Conservation (phyloP, 2,888 invertebrate genomes). For the Opisthograptis luteolata region DNA sequence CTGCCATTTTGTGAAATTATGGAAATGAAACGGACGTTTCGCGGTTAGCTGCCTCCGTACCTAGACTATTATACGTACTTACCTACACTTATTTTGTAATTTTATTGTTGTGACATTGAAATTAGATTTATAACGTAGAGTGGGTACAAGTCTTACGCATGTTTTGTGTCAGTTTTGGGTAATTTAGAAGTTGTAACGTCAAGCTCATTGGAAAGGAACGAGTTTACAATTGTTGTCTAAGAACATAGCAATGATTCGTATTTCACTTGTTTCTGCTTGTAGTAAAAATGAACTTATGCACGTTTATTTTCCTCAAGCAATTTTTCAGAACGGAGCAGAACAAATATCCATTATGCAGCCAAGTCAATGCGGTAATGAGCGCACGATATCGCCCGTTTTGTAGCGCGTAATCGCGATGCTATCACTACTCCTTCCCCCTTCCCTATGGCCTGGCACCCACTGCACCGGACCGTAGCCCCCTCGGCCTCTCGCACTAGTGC, state of each 20-base stretch:
- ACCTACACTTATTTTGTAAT: constrained; percentile 60
- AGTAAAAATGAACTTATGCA: background rate
- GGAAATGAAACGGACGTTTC: constrained; percentile 80
- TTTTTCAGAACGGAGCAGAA: background rate
- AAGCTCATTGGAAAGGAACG: no score
- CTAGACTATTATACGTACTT: constrained; percentile 46
- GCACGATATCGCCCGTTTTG: constrained; percentile 76
- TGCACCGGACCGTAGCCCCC: constrained; percentile 60
- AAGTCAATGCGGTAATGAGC: constrained; percentile 67
- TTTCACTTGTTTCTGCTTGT: background rate
- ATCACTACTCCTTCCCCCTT: constrained; percentile 50
- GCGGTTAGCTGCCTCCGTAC: constrained; percentile 74
- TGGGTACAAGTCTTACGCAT: constrained; percentile 6
- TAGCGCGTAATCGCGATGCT: constrained; percentile 79
- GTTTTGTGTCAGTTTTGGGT: background rate
- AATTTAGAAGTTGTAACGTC: no score
- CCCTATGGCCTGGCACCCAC: constrained; percentile 34
- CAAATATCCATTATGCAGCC: constrained; percentile 54
- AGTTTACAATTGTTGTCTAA: no score
- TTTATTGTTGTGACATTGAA: constrained; percentile 64
- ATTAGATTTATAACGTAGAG: constrained; percentile 50
- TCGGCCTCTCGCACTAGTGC: constrained; percentile 27
- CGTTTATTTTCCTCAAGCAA: background rate
- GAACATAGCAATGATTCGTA: constrained; percentile 1
- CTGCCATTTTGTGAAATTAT: constrained; percentile 80